Conservation (phyloP, 2,113 vertebrate genomes). For the Indri indri region DNA sequence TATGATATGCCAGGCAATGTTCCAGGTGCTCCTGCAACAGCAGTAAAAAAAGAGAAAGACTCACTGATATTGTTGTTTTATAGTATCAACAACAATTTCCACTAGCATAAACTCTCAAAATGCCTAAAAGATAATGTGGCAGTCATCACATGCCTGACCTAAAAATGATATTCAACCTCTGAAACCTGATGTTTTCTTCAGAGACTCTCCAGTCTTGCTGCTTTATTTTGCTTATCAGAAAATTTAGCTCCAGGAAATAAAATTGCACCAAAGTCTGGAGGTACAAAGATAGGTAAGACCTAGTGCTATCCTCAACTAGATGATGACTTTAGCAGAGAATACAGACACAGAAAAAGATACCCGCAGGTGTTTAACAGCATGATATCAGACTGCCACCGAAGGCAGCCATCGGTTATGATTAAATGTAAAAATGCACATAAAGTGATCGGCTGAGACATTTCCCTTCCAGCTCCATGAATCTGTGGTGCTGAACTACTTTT, state of each 20-base stretch:
- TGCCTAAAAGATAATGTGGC: not conserved
- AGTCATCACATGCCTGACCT: not conserved
- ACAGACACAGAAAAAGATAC: not conserved
- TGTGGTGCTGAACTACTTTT: not conserved
- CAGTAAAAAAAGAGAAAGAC: not conserved
- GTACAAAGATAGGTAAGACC: not conserved
- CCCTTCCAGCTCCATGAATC: not conserved
- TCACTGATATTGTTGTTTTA: not conserved
- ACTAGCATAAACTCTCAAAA: not conserved
- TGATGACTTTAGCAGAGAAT: not conserved
- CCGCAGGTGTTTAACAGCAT: not conserved
- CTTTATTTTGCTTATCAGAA: conserved; percentile 20
- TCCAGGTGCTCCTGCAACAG: not conserved
- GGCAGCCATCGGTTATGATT: not conserved
- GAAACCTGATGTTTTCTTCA: not conserved
- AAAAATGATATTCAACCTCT: not conserved
- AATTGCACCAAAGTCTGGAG: not conserved
- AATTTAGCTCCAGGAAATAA: conserved; percentile 31
- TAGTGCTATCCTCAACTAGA: not conserved
- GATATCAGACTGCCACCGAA: not conserved
- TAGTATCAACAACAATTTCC: not conserved
- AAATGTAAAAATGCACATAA: not conserved
- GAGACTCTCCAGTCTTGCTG: not conserved
- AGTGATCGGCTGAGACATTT: not conserved
- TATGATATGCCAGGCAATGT: not conserved